Evolutionary conservation across 2,888 invertebrate genomes (phyloP), one percentile per base, ranked within the genome.

Genomic region (Chironomus riparius): DNA sequence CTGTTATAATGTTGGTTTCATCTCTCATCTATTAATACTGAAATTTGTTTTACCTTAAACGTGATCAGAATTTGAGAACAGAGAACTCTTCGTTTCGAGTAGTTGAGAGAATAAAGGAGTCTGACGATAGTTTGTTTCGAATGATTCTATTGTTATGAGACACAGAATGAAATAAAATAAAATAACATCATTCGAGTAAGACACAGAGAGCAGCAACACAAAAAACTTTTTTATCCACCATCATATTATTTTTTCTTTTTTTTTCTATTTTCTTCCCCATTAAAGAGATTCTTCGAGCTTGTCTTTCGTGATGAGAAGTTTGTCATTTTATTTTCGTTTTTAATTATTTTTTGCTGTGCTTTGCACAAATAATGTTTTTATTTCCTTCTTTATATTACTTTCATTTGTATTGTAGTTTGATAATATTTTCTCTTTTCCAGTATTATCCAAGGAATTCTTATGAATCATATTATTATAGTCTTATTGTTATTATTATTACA

Each of bases 21-120:
- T 72, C 72, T 72, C 72, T 72, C 72, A 72, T 72, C 72, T 72
- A 72, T 72, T 72, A 72, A 72, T 72, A 62, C 72, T 72, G 38
- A 72, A 72, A 62, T 72, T 72, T 71, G 71, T 61, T 72, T 72
- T 72, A 28, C 24, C 61, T 18, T 24, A 28, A 62, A 72, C 72
- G 72, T 72, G 72, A 72, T 72, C 72, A 47, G 72, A 72, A 72
- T 72, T 61, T 7, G 10, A n/a, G n/a, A 56, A 15, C 56, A 15
- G 2, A 18, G 56, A 15, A 56, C 18, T 56, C 12, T 56, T 56
- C 10, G 38, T 38, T 10, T 38, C 10, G 38, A 2, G 38, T 10
- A 38, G 38, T 38, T 38, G 38, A 18, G 15, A 15, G 18, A 56
- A 56, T 18, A 56, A 56, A 56, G 18, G 18, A 18, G 56, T 56